A percentile compares a stretch with the other conserved stretches of the same genome.
phyloP scores from a whole-genome alignment of 2,888 invertebrate species.

The Drosophila mercatorum region DNA sequence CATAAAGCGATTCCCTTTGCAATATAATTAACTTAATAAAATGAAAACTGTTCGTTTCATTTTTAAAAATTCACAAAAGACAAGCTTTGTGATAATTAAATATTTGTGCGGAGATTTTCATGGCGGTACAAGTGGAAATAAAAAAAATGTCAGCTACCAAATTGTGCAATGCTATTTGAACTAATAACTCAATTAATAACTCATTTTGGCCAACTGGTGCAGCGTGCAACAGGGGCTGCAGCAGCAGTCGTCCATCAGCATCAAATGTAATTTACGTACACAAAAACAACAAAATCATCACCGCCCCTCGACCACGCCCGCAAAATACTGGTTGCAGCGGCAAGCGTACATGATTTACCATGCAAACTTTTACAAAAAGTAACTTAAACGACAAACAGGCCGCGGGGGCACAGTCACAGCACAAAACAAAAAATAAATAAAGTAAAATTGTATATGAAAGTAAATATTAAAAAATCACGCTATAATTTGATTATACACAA shows the following conservation, averaged over 20 bases:
- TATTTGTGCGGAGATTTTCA: background rate
- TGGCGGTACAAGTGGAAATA: background rate
- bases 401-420: background rate
- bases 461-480: conserved; percentile 39
- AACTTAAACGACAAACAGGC: conserved; percentile 59
- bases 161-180: conserved; percentile 50
- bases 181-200: conserved; percentile 76
- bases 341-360: conserved; percentile 54
- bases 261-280: conserved; percentile 53
- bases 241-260: conserved; percentile 51
- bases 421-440: conserved; percentile 10
- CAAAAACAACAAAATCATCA: conserved; percentile 31
- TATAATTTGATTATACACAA: conserved; percentile 68
- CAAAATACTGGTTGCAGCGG: conserved; percentile 34
- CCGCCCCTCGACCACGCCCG: conserved; percentile 15
- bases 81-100: conserved; percentile 7
- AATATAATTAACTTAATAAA: background rate
- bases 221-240: conserved; percentile 5
- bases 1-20: background rate
- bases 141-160: conserved; percentile 22
- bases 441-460: background rate
- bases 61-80: background rate
- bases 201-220: conserved; percentile 54
- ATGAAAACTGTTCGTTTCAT: background rate
- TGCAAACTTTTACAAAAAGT: conserved; percentile 59